Evolutionary conservation across 2,797 vertebrate genomes (phyloP).

Genomic region (Anomalospiza imberbis): DNA sequence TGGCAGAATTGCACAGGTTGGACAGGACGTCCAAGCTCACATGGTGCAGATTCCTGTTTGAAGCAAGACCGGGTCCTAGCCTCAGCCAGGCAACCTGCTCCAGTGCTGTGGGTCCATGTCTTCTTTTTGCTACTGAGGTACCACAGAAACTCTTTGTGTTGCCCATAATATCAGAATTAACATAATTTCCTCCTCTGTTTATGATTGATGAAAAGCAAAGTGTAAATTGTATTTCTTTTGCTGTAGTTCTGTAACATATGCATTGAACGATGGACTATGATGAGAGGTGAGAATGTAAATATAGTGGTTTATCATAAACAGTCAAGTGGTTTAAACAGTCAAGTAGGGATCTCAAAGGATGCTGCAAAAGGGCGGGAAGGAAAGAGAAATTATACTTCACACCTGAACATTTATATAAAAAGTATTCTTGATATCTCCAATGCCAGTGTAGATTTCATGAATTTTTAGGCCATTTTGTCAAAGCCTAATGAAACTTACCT

Average conservation of each 20-base stretch:
- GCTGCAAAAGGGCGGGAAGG: not conserved
- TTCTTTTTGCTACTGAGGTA: not conserved
- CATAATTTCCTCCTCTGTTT: not conserved
- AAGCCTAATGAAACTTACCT: not conserved
- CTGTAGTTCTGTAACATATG: not conserved
- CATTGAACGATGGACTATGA: not conserved
- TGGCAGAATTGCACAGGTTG: not conserved
- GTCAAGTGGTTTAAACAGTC: not conserved
- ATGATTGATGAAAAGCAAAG: not conserved
- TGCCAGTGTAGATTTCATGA: not conserved
- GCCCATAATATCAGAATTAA: not conserved
- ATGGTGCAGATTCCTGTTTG: rapidly evolving
- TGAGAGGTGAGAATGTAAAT: not conserved
- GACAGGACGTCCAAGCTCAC: not conserved
- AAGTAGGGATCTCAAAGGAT: not conserved
- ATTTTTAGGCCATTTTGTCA: not conserved
- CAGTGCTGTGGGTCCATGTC: not conserved
- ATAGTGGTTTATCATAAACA: not conserved
- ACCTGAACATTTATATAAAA: not conserved
- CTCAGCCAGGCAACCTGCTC: not conserved
- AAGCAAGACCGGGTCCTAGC: not conserved
- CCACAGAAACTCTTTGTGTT: not conserved
- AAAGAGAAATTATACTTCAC: not conserved
- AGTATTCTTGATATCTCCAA: not conserved
- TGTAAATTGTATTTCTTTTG: not conserved